phyloP scores from a whole-genome alignment of 2,797 vertebrate genomes.

The Acestrorhynchus altus region DNA sequence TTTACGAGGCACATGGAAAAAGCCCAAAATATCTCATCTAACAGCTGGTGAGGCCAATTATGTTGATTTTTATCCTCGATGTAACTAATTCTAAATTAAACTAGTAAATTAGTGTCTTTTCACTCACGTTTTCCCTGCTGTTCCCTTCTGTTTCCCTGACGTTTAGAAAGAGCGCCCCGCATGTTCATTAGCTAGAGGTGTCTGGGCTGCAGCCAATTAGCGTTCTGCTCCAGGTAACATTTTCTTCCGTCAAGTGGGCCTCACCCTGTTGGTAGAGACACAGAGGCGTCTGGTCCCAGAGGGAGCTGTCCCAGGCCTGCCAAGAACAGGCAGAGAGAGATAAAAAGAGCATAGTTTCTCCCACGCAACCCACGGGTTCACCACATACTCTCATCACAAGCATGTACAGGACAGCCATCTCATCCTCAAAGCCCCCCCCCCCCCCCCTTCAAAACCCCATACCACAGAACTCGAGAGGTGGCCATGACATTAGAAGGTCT shows the following conservation, averaged over 20 bases:
- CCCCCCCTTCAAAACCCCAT: not conserved
- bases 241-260: slow-evolving; percentile 64
- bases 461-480: slow-evolving; percentile 1
- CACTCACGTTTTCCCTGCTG: slow-evolving; percentile 17
- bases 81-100: slow-evolving; percentile 25
- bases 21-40: slow-evolving; percentile 2
- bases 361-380: slow-evolving; percentile 39
- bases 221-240: slow-evolving; percentile 65
- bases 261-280: slow-evolving; percentile 67
- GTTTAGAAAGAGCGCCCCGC: slow-evolving; percentile 55
- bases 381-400: slow-evolving; percentile 36
- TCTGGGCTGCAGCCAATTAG: slow-evolving; percentile 64
- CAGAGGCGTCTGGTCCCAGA: slow-evolving; percentile 64
- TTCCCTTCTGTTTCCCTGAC: slow-evolving; percentile 42
- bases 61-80: slow-evolving; percentile 9
- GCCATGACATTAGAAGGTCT: slow-evolving; percentile 8
- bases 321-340: slow-evolving; percentile 43
- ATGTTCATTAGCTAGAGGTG: slow-evolving; percentile 67
- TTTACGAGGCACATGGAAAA: slow-evolving; percentile 4
- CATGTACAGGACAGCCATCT: slow-evolving; percentile 16
- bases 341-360: slow-evolving; percentile 43
- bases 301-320: slow-evolving; percentile 53
- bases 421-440: not conserved
- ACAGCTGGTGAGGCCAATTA: slow-evolving; percentile 22
- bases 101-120: slow-evolving; percentile 11